Percentiles rank a stretch among this genome's conserved stretches.
These are phyloP conservation scores for Ascaphus truei DNA, from an alignment of 2,113 vertebrate species.

Conservation along the genomic window DNA sequence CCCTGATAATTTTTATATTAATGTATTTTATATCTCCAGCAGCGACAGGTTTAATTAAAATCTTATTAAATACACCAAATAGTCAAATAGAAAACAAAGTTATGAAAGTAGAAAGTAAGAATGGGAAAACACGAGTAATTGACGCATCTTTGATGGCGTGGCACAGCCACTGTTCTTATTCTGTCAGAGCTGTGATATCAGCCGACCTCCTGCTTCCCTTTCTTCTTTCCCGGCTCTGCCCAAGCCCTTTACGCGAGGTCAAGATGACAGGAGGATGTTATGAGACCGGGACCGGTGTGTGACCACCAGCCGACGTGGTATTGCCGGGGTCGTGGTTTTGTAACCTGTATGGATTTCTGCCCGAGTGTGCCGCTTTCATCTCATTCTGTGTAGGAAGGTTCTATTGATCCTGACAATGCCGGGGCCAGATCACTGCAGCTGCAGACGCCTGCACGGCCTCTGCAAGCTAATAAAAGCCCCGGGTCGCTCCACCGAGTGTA, in stretches of 20 bases:
- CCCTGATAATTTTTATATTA: neutral
- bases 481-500: neutral
- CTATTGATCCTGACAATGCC: neutral
- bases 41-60: constrained; percentile 5
- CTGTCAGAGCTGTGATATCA: too few species aligned
- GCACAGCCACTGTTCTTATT: too few species aligned
- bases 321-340: neutral
- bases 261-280: too few species aligned
- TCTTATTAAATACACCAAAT: too few species aligned
- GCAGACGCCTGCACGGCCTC: neutral
- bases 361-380: neutral
- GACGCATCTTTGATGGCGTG: too few species aligned
- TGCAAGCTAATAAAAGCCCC: too few species aligned
- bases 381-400: neutral
- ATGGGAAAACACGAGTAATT: too few species aligned
- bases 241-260: too few species aligned
- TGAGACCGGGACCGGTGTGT: neutral
- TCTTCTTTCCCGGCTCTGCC: too few species aligned
- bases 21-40: neutral
- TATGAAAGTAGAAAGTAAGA: too few species aligned
- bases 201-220: too few species aligned
- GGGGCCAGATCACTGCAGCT: neutral
- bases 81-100: too few species aligned
- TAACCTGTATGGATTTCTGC: constrained; percentile 12
- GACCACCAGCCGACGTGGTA: neutral